Evolutionary conservation across 53 echinoderm and acorn worm species (phyloP).

Genomic region (Patiria pectinifera): DNA sequence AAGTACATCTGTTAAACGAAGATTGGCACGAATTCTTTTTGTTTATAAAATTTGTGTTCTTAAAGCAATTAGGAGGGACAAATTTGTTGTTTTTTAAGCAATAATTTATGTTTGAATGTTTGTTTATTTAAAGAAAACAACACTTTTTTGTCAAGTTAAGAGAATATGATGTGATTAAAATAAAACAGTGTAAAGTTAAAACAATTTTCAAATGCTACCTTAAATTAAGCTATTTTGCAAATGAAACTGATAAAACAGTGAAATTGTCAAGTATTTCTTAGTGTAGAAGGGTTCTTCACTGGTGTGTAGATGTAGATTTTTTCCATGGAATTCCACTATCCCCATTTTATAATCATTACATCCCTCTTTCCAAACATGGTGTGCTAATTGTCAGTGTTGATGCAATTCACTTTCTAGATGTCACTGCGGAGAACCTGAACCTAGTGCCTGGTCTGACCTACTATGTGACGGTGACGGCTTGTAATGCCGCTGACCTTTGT

Average conservation of each 20-base stretch:
- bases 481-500: constrained; percentile 68
- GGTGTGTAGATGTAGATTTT: too few species aligned
- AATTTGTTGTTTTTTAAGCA: neutral
- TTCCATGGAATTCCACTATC: too few species aligned
- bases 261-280: too few species aligned
- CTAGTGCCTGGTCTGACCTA: constrained; percentile 38
- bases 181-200: too few species aligned
- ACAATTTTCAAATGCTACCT: too few species aligned
- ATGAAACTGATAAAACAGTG: too few species aligned
- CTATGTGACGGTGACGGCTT: constrained; percentile 53
- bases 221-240: too few species aligned
- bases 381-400: neutral
- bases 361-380: neutral
- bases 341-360: neutral
- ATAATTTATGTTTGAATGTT: too few species aligned
- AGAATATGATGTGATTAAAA: too few species aligned
- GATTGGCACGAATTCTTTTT: neutral
- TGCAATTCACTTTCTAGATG: neutral
- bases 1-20: neutral
- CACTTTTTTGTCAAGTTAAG: too few species aligned
- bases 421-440: neutral
- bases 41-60: neutral
- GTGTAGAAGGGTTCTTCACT: too few species aligned
- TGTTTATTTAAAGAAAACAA: too few species aligned
- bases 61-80: neutral